Percentiles rank a stretch among this genome's conserved stretches.
phyloP scores from a whole-genome alignment of 2,888 invertebrate species.

The Nomada hirtipes region DNA sequence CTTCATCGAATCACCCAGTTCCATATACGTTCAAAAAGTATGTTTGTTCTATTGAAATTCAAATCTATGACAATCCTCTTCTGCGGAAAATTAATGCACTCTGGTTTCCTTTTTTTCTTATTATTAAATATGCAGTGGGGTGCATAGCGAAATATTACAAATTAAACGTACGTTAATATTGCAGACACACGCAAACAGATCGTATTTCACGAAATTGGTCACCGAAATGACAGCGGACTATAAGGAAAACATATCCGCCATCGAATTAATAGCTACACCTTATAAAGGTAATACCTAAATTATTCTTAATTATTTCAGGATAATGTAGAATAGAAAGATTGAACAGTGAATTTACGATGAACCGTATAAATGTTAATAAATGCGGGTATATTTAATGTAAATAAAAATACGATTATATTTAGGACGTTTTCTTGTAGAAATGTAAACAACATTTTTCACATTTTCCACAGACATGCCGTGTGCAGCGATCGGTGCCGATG shows the following conservation, averaged over 20 bases:
- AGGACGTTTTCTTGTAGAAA: not conserved
- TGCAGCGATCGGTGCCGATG: constrained; percentile 83
- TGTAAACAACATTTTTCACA: not conserved
- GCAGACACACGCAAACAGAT: constrained; percentile 56
- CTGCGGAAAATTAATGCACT: not conserved
- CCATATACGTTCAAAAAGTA: constrained; percentile 89
- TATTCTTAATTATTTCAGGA: no score
- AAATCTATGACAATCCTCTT: not conserved
- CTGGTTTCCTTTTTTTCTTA: not conserved
- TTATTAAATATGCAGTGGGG: not conserved
- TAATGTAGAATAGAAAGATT: not conserved
- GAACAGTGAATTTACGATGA: not conserved
- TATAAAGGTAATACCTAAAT: constrained; percentile 40
- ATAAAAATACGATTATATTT: not conserved
- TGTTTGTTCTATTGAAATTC: not conserved
- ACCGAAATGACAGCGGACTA: constrained; percentile 85
- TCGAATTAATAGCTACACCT: constrained; percentile 47
- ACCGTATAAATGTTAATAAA: no score
- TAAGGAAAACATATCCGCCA: constrained; percentile 55
- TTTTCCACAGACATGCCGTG: constrained; percentile 85
- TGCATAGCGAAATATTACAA: not conserved
- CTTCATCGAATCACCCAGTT: constrained; percentile 87
- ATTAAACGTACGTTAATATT: constrained; percentile 6
- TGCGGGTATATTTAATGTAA: not conserved
- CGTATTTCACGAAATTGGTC: constrained; percentile 81